These are phyloP conservation scores for Lepetodrilus schrolli DNA, from an alignment of 2,888 invertebrate genomes.

Conservation along the genomic window DNA sequence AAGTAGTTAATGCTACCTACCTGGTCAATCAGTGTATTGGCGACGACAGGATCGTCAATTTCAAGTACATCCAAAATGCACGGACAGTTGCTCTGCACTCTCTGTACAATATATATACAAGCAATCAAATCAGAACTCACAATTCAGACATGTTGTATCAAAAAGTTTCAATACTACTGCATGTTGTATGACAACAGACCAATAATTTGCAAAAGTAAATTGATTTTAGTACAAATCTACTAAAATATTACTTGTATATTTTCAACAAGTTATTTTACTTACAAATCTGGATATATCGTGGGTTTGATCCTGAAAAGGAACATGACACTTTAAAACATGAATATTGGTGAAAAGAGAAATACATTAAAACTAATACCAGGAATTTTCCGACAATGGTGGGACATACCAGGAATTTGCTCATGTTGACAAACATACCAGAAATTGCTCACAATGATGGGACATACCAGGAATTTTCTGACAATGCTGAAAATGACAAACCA, in stretches of 20 bases:
- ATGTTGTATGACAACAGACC: too few relatives aligned
- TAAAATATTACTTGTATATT: neutral
- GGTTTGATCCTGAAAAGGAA: slow-evolving; percentile 51
- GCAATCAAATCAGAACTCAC: neutral
- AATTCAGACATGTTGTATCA: too few relatives aligned
- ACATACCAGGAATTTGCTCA: slow-evolving; percentile 60
- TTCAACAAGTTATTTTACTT: slow-evolving; percentile 38
- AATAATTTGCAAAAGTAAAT: neutral
- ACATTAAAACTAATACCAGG: too few relatives aligned
- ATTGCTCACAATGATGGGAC: too few relatives aligned
- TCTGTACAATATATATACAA: slow-evolving; percentile 43
- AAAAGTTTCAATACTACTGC: too few relatives aligned
- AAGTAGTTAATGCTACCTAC: too few relatives aligned
- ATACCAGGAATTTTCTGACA: slow-evolving; percentile 61
- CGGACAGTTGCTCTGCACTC: slow-evolving; percentile 56
- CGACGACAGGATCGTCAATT: slow-evolving; percentile 84
- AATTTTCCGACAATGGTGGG: too few relatives aligned
- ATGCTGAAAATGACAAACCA: too few relatives aligned
- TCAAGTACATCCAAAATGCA: slow-evolving; percentile 83
- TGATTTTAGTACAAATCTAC: neutral
- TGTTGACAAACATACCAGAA: slow-evolving; percentile 63
- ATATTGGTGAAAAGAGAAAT: too few relatives aligned
- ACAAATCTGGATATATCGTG: slow-evolving; percentile 62
- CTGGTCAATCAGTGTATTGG: slow-evolving; percentile 90
- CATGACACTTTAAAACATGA: neutral